These are phyloP conservation scores for Zygaena filipendulae DNA, from an alignment of 2,888 invertebrate species.

Conservation along the genomic window DNA sequence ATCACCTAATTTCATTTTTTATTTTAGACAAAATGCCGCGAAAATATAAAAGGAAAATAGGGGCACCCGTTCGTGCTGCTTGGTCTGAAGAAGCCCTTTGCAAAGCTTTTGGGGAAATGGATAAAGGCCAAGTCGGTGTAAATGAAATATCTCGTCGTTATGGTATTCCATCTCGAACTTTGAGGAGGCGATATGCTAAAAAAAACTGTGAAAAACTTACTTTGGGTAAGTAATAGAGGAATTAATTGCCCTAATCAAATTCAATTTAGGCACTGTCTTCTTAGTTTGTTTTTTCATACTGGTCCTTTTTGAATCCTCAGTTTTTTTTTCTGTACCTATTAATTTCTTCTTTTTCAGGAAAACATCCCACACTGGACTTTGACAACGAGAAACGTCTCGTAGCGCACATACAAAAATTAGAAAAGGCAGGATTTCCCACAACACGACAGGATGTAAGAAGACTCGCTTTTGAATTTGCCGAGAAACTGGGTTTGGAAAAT, in stretches of 20 bases:
- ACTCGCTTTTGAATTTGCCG: slow-evolving; percentile 9
- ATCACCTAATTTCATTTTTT: no score
- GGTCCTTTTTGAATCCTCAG: slow-evolving; percentile 3
- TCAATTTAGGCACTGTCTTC: slow-evolving; percentile 8
- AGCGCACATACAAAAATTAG: slow-evolving; percentile 16
- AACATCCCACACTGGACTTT: slow-evolving; percentile 10
- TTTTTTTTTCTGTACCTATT: slow-evolving; percentile 2
- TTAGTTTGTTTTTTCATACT: no score
- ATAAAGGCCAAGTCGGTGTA: no score
- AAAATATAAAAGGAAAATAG: slow-evolving; percentile 10
- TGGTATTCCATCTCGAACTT: no score
- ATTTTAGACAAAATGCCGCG: slow-evolving; percentile 11
- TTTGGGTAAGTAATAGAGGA: no score
- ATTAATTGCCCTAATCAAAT: slow-evolving; percentile 7
- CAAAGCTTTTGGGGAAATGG: background rate
- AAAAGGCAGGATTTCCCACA: slow-evolving; percentile 16
- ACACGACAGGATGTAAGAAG: slow-evolving; percentile 1
- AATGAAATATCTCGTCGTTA: no score
- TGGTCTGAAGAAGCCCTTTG: slow-evolving; percentile 7
- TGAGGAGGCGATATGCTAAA: no score
- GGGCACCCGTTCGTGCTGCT: slow-evolving; percentile 9
- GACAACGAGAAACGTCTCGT: slow-evolving; percentile 4
- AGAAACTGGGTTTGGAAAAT: slow-evolving; percentile 6
- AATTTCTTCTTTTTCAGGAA: slow-evolving; percentile 5
- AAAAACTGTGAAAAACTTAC: no score